Evolutionary conservation across 2,113 vertebrate genomes (phyloP).

Genomic region (Verasper variegatus): DNA sequence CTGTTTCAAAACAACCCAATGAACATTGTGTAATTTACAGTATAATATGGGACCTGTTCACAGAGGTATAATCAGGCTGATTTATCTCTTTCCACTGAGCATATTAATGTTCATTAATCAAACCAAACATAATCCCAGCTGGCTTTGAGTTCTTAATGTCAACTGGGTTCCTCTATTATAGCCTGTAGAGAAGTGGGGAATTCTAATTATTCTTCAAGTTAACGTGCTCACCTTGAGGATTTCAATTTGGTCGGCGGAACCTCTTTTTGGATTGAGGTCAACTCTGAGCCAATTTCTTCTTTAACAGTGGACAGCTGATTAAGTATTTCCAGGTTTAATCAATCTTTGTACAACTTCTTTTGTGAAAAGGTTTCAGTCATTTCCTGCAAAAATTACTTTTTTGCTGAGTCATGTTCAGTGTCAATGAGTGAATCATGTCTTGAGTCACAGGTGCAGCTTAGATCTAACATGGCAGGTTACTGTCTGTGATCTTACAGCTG

Average conservation of each 20-base stretch:
- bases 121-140: conserved; percentile 32
- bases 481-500: conserved; percentile 14
- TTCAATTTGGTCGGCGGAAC: conserved; percentile 38
- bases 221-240: conserved; percentile 14
- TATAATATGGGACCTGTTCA: not conserved
- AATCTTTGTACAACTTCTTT: not conserved
- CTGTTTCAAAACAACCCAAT: not conserved
- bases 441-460: not conserved
- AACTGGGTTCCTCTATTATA: conserved; percentile 24
- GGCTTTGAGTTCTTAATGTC: conserved; percentile 37
- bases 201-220: conserved; percentile 24
- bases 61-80: not conserved
- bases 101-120: conserved; percentile 48
- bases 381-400: conserved; percentile 17
- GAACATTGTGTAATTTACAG: not conserved
- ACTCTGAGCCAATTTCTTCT: conserved; percentile 9
- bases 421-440: not conserved
- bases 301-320: conserved; percentile 10
- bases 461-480: not conserved
- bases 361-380: not conserved
- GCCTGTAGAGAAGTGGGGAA: not conserved
- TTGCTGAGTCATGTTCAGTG: conserved; percentile 29
- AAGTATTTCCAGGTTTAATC: conserved; percentile 19
- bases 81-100: not conserved
- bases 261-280: conserved; percentile 12